phyloP scores from a whole-genome alignment of 2,113 vertebrate species.

The Struthidea cinerea region DNA sequence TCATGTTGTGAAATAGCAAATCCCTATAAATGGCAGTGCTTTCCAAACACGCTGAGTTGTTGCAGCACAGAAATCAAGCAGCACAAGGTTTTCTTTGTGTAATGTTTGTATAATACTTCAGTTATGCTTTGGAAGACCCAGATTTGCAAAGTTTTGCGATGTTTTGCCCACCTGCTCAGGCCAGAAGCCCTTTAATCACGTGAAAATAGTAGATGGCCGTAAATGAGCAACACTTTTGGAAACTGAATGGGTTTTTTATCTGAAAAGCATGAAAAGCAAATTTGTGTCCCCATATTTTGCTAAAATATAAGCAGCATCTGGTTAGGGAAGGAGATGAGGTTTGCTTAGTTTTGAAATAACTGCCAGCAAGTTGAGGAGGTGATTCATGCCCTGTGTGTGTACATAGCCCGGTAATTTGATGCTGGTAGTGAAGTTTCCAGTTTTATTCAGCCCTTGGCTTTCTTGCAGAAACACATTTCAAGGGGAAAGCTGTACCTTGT shows the following conservation, averaged over 20 bases:
- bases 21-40: neutral
- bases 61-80: neutral
- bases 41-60: rapidly evolving
- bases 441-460: neutral
- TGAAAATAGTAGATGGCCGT: neutral
- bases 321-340: neutral
- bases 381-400: neutral
- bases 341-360: neutral
- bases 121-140: neutral
- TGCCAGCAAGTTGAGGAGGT: neutral
- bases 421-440: neutral
- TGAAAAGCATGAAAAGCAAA: neutral
- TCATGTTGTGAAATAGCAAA: neutral
- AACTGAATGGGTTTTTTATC: neutral
- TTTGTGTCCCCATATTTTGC: neutral
- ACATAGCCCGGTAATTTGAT: neutral
- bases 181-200: neutral
- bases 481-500: neutral
- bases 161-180: neutral
- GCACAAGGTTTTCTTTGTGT: neutral
- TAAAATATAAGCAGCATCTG: neutral
- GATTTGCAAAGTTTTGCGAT: neutral
- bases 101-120: neutral
- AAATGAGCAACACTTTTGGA: neutral
- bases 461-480: neutral